phyloP scores from a whole-genome alignment of 2,113 vertebrate species.

The Callocephalon fimbriatum region DNA sequence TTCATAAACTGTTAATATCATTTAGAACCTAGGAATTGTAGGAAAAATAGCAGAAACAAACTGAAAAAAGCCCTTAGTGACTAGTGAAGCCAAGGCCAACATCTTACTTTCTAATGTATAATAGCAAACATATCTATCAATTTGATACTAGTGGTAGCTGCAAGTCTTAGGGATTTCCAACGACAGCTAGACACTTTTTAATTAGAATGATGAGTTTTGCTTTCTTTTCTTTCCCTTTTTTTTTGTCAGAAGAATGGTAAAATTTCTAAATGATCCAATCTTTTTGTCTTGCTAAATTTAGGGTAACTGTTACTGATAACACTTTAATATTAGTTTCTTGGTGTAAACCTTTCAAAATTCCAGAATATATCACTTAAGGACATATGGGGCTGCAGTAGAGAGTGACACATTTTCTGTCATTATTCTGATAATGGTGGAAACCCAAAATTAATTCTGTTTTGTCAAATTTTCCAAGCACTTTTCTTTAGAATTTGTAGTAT shows the following conservation, averaged over 20 bases:
- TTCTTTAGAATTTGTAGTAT: background rate
- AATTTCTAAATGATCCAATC: background rate
- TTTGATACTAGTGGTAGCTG: background rate
- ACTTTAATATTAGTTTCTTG: background rate
- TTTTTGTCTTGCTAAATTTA: background rate
- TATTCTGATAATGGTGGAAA: background rate
- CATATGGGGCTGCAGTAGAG: background rate
- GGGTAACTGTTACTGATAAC: background rate
- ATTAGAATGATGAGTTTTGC: background rate
- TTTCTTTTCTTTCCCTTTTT: background rate
- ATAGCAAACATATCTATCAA: background rate
- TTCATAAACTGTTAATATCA: background rate
- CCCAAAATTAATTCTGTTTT: rapidly evolving
- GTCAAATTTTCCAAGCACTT: background rate
- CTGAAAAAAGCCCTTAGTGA: rapidly evolving
- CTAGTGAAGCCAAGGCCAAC: background rate
- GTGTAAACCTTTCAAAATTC: background rate
- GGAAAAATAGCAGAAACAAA: background rate
- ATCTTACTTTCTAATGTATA: background rate
- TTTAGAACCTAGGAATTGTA: background rate
- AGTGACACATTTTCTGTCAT: background rate
- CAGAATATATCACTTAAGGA: background rate
- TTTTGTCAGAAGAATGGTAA: background rate
- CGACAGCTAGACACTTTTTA: background rate
- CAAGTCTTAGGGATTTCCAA: background rate